These are phyloP conservation scores for Myioborus miniatus DNA, from an alignment of 2,797 vertebrate genomes.

Conservation along the genomic window DNA sequence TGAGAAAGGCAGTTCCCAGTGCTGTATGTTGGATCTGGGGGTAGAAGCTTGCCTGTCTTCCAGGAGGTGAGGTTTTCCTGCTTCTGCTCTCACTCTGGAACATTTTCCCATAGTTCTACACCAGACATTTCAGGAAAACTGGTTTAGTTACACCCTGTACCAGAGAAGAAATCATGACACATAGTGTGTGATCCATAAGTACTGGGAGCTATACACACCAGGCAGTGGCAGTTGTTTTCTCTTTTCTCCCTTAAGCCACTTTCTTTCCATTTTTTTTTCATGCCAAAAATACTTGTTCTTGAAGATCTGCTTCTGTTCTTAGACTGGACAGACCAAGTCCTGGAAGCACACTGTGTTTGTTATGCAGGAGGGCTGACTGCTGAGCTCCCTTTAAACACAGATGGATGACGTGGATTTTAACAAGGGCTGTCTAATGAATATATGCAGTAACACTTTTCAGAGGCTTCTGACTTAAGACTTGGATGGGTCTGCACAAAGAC, in stretches of 20 bases:
- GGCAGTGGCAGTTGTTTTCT: neutral
- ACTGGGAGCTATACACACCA: neutral
- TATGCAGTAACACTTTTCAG: neutral
- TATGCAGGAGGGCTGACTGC: neutral
- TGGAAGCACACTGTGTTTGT: neutral
- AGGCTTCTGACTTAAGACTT: neutral
- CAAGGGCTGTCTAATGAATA: neutral
- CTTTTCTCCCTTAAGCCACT: neutral
- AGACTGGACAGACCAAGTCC: neutral
- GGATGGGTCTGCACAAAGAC: neutral
- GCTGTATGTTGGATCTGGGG: neutral
- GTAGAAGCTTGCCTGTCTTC: neutral
- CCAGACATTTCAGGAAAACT: neutral
- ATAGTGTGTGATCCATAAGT: accelerated
- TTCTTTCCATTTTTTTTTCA: neutral
- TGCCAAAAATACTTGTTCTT: neutral
- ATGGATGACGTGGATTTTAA: neutral
- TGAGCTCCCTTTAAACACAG: neutral
- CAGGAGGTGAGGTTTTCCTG: neutral
- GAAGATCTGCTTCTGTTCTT: neutral
- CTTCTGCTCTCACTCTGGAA: neutral
- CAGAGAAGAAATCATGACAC: neutral
- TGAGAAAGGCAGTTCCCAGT: neutral
- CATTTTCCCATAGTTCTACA: neutral
- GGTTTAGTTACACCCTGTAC: neutral